Evolutionary conservation across 2,797 vertebrate species (phyloP).

Genomic region (Gadopsis marmoratus): DNA sequence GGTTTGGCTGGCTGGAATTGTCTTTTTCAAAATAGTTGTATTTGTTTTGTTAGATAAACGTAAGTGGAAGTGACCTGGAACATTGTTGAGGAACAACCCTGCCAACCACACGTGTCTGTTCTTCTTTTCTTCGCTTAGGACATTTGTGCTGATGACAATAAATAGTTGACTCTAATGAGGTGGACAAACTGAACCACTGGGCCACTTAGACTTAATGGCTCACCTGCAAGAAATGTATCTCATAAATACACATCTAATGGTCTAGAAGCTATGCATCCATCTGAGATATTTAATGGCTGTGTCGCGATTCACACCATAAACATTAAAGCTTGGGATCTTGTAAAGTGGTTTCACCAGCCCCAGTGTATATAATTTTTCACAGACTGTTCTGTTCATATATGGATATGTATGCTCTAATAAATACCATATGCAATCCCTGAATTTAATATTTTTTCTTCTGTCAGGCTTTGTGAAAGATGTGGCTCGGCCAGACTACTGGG

Average conservation of each 20-base stretch:
- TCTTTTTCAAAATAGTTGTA: not conserved
- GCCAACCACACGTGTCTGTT: not conserved
- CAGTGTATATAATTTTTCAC: not conserved
- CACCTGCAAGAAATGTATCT: not conserved
- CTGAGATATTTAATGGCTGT: conserved; percentile 16
- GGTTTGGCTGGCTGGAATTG: not conserved
- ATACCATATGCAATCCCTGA: not conserved
- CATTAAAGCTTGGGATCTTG: conserved; percentile 8
- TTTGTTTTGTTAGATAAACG: not conserved
- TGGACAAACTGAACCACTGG: not conserved
- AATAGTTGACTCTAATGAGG: not conserved
- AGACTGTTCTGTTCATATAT: not conserved
- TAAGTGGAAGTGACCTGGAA: not conserved
- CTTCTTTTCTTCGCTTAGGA: not conserved
- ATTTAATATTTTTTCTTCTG: not conserved
- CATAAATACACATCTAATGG: conserved; percentile 13
- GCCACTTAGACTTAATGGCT: conserved; percentile 8
- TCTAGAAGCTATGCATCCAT: not conserved
- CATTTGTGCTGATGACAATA: not conserved
- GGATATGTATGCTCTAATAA: not conserved
- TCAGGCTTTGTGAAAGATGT: conserved; percentile 88
- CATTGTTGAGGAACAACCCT: not conserved
- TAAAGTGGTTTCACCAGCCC: conserved; percentile 4
- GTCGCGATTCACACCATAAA: conserved; percentile 28
- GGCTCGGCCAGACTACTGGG: conserved; percentile 89